Base-by-base conservation (phyloP, 2,888 invertebrate species). In the Ectobius pallidus region DNA sequence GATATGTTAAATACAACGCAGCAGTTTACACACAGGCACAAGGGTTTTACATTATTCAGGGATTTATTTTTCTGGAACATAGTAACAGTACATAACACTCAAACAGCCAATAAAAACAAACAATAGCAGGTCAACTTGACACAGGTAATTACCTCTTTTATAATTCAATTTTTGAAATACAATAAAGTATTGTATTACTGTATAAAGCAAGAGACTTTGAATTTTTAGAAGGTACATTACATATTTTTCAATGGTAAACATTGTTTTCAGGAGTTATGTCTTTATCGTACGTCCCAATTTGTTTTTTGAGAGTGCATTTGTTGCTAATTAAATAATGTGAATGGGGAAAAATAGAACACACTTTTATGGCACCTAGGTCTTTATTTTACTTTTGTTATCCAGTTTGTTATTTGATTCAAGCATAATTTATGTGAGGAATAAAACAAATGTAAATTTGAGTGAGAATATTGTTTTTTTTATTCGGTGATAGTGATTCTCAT, bases 121-220 rank as follows among this genome's bases (percentile, higher is more conserved):
- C 34, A 34, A 34, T 34, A 34, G 58, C 58, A 30, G n/a, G 30
- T 30, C 58, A 44, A 65, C 46, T 44, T 27, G 46, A 65, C 46
- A 46, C 65, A 44, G 65, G 65, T 65, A 65, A 65, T 65, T 65
- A 65, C 65, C 65, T 65, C 65, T 65, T 65, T 65, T 65, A 46
- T 65, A 65, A 44, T 65, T 65, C 16, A 46, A 65, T 44, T 65
- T 65, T 55, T 46, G 42, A 30, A 65, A 63, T 63, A 42, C 42
- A 25, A 42, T 63, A 63, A 65, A 44, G 32, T 44, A 65, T 65
- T 44, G 30, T 65, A 65, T 25, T 20, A 65, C 44, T 65, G 65
- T 65, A 34, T 65, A 65, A 65, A 65, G 39, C 46, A 34, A 34
- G 44, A 46, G 65, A 46, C 65, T 65, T 65, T 65, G 65, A 46